These are phyloP conservation scores for Sesia apiformis DNA, from an alignment of 2,888 invertebrate species.

Conservation along the genomic window DNA sequence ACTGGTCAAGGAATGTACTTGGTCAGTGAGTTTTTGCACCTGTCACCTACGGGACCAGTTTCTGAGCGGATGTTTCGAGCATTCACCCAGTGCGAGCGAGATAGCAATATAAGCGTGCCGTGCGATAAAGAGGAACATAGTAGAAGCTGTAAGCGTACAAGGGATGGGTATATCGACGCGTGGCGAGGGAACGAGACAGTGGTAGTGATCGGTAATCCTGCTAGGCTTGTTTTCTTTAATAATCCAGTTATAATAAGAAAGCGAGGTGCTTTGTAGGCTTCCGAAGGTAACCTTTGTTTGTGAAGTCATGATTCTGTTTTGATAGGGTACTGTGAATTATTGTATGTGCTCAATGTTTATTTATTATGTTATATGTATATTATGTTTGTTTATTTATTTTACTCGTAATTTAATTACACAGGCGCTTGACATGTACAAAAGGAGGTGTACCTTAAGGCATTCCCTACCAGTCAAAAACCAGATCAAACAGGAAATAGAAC, in stretches of 20 bases:
- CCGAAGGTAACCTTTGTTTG: constrained; percentile 7
- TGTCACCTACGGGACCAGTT: constrained; percentile 52
- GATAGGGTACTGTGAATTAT: background rate
- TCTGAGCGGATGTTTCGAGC: constrained; percentile 50
- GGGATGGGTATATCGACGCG: constrained; percentile 34
- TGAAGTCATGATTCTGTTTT: background rate
- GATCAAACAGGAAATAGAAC: too few species aligned
- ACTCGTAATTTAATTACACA: too few species aligned
- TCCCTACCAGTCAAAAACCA: too few species aligned
- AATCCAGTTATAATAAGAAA: constrained; percentile 44
- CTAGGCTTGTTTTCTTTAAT: constrained; percentile 35
- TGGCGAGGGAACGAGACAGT: constrained; percentile 38
- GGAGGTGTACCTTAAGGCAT: too few species aligned
- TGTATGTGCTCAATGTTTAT: too few species aligned
- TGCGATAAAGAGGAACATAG: constrained; percentile 13
- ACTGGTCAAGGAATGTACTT: constrained; percentile 47
- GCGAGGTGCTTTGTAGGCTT: constrained; percentile 5
- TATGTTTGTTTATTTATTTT: too few species aligned
- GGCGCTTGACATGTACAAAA: too few species aligned
- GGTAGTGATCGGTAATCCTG: constrained; percentile 22
- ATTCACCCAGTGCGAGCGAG: constrained; percentile 43
- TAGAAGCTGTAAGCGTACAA: constrained; percentile 3
- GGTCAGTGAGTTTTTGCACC: constrained; percentile 48
- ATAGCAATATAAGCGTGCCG: constrained; percentile 31
- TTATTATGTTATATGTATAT: too few species aligned